These are phyloP conservation scores for Percopsis omiscomaycus DNA, from an alignment of 2,797 vertebrate species.

Conservation along the genomic window DNA sequence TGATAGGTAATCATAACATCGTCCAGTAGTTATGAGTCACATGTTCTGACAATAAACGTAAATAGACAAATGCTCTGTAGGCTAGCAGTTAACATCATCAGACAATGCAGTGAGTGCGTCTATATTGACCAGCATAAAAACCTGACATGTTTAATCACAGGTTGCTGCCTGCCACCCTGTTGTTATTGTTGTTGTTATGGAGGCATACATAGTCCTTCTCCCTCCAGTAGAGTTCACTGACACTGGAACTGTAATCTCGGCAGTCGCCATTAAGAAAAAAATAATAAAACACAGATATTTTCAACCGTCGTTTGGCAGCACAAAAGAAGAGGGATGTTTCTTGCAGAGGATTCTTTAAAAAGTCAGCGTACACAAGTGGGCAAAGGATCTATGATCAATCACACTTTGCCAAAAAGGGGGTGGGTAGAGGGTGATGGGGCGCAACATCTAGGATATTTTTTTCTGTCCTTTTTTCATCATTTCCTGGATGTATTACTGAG, in stretches of 20 bases:
- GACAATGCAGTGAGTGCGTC: conserved; percentile 52
- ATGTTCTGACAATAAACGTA: no score
- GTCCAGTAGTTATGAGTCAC: no score
- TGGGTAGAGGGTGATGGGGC: background rate
- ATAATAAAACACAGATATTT: conserved; percentile 3
- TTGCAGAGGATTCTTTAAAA: conserved; percentile 34
- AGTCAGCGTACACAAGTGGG: conserved; percentile 35
- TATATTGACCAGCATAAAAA: conserved; percentile 51
- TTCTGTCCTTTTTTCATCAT: conserved; percentile 60
- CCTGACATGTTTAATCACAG: conserved; percentile 52
- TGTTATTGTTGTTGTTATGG: background rate
- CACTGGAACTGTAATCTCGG: background rate
- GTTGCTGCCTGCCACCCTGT: conserved; percentile 31
- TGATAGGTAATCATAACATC: no score
- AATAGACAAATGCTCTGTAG: no score
- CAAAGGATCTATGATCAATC: conserved; percentile 53
- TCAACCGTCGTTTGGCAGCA: conserved; percentile 6
- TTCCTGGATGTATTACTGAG: conserved; percentile 54
- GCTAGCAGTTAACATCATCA: conserved; percentile 42
- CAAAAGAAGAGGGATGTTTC: conserved; percentile 12
- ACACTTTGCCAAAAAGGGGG: conserved; percentile 36
- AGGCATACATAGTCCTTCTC: background rate
- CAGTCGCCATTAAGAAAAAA: conserved; percentile 6
- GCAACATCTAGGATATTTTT: conserved; percentile 51
- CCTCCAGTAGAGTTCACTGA: background rate